Evolutionary conservation across 2,888 invertebrate species (phyloP).

Genomic region (Drepanosiphum platanoidis): DNA sequence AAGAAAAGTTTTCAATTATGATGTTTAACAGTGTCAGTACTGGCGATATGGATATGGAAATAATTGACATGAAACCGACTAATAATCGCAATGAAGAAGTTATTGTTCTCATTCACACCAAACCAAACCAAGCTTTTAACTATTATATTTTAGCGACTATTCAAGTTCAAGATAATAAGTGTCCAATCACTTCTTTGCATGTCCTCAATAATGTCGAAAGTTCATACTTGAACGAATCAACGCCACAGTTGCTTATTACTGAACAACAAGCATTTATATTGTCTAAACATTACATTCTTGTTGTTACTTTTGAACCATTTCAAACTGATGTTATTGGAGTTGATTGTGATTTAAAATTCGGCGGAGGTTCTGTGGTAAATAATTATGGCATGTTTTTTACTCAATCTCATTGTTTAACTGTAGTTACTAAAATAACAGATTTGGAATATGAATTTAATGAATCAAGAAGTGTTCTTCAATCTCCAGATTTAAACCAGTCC

Average conservation of each 20-base stretch:
- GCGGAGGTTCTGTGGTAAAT: slow-evolving; percentile 52
- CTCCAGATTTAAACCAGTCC: slow-evolving; percentile 46
- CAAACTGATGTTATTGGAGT: slow-evolving; percentile 53
- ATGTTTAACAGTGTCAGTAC: slow-evolving; percentile 59
- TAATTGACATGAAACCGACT: slow-evolving; percentile 55
- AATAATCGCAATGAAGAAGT: slow-evolving; percentile 52
- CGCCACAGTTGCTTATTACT: slow-evolving; percentile 39
- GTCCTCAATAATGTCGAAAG: slow-evolving; percentile 56
- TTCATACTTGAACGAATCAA: slow-evolving; percentile 54
- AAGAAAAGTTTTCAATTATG: slow-evolving; percentile 60
- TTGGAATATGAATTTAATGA: slow-evolving; percentile 53
- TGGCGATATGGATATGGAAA: slow-evolving; percentile 60
- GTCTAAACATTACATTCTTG: slow-evolving; percentile 54
- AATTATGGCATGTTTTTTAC: slow-evolving; percentile 60
- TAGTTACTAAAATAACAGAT: slow-evolving; percentile 48
- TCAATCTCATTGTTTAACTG: slow-evolving; percentile 58
- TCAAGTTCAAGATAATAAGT: slow-evolving; percentile 56
- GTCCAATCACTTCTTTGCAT: slow-evolving; percentile 49
- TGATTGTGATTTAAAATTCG: slow-evolving; percentile 60
- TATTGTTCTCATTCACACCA: slow-evolving; percentile 52
- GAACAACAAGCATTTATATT: slow-evolving; percentile 48
- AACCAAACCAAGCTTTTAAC: slow-evolving; percentile 51
- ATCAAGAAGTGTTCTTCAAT: slow-evolving; percentile 59
- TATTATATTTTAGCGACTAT: slow-evolving; percentile 57
- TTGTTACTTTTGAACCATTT: slow-evolving; percentile 58